These are phyloP conservation scores for Coelinius sp. DNA, from an alignment of 2,888 invertebrate genomes.

Conservation along the genomic window DNA sequence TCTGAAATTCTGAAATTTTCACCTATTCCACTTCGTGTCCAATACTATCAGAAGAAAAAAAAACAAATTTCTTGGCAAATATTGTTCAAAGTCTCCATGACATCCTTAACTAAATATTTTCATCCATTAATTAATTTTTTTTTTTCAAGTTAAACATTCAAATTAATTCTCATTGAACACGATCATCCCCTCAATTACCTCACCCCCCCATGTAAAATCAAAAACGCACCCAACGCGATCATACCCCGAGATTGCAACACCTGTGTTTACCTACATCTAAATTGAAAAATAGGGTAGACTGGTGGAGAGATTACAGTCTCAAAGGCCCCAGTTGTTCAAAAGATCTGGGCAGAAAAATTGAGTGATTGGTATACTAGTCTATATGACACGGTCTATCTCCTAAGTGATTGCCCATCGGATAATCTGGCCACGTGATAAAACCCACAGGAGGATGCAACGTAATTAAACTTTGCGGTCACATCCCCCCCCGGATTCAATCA, in stretches of 20 bases:
- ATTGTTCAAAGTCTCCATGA: no score
- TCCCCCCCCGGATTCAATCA: background rate
- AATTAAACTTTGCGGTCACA: slow-evolving; percentile 21
- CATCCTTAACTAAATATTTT: no score
- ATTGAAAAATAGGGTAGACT: slow-evolving; percentile 54
- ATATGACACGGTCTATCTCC: slow-evolving; percentile 27
- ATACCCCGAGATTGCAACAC: slow-evolving; percentile 51
- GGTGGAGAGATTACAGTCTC: background rate
- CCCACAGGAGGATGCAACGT: slow-evolving; percentile 38
- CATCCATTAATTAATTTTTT: no score
- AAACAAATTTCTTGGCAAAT: no score
- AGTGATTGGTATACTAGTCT: slow-evolving; percentile 59
- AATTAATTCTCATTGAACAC: no score
- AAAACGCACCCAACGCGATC: slow-evolving; percentile 6
- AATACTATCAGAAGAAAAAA: no score
- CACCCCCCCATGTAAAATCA: background rate
- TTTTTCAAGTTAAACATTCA: no score
- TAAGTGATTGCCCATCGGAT: slow-evolving; percentile 65
- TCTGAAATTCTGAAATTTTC: no score
- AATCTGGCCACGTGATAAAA: slow-evolving; percentile 60
- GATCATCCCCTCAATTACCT: background rate
- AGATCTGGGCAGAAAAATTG: slow-evolving; percentile 48
- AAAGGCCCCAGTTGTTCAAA: background rate
- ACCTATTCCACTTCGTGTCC: no score
- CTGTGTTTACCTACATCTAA: slow-evolving; percentile 70